Base-by-base conservation (phyloP, 1,140 invertebrate genomes). In the Oppia nitens region DNA sequence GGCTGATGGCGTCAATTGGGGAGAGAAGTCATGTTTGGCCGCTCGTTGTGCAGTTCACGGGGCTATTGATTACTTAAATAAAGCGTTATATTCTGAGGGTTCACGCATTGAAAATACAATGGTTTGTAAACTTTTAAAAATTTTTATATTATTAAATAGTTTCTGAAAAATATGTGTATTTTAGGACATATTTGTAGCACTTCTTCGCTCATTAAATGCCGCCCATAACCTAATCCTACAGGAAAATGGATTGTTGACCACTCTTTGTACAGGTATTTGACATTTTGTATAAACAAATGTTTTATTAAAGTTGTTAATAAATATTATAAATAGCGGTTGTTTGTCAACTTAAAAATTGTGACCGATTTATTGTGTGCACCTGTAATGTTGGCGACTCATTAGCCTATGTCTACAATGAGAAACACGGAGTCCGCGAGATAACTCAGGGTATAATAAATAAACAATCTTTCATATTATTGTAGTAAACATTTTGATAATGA, bases 1-100 rank as follows among this genome's bases (percentile, higher is more conserved):
- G 50, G 90, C 87, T 14, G 89, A 93, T 76, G 89, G 90, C 40
- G 89, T 93, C 0, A 93, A 94, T 74, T 93, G 89, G 89, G 89
- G 89, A 53, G 81, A 86, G 67, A 87, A 87, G 66, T 85, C 88
- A 28, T 79, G 84, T 55, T 74, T 92, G 55, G 88, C 88, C n/a
- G 87, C 87, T 9, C 76, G 86, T 61, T 87, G 86, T 60, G 89
- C 88, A 11, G 78, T 93, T 9, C 84, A 90, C 67, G 89, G 87
- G 11, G 84, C 83, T 65, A 77, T 93, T 62, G 83, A 90, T 60
- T 86, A 87, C 68, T 74, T 93, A 55, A 86, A 88, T 68, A 80
- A 82, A 64, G 80, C 81, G 11, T 73, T 90, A 20, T 87, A 85
- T 68, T 73, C 73, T 11, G 67, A 68, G 47, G 65, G 67, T 23